phyloP scores from a whole-genome alignment of 30 jellyfish, hydroid and myxozoan genomes.

The Rhopilema esculentum region DNA sequence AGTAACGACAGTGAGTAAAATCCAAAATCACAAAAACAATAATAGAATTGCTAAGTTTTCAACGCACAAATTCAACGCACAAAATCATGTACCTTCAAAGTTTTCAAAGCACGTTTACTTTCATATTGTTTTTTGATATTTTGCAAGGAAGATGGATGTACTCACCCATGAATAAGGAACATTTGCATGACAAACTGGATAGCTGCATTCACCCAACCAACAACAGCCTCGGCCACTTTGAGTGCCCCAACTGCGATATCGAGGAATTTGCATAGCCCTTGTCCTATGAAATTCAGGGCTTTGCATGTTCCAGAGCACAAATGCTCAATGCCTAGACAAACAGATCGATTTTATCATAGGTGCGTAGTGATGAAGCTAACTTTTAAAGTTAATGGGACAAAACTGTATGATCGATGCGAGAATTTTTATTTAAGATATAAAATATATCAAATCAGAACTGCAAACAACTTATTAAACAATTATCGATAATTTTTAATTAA shows the following conservation, averaged over 20 bases:
- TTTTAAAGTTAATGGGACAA: too few species aligned
- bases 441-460: too few species aligned
- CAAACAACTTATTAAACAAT: too few species aligned
- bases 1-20: not conserved
- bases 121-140: not conserved
- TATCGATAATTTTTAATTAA: too few species aligned
- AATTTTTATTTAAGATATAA: too few species aligned
- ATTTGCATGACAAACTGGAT: slow-evolving; percentile 86
- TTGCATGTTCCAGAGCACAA: slow-evolving; percentile 95
- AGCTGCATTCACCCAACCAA: slow-evolving; percentile 98
- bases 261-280: slow-evolving; percentile 91
- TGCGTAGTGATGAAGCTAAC: too few species aligned
- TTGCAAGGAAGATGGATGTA: not conserved
- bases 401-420: too few species aligned
- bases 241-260: slow-evolving; percentile 96
- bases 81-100: too few species aligned
- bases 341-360: not conserved
- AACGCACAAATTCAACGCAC: too few species aligned
- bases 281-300: slow-evolving; percentile 94
- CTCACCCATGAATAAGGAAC: slow-evolving; percentile 95
- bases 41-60: too few species aligned
- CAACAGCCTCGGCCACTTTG: slow-evolving; percentile 86
- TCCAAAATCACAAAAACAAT: not conserved
- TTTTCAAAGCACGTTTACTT: too few species aligned
- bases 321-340: slow-evolving; percentile 77